These are phyloP conservation scores for Sturnus vulgaris DNA, from an alignment of 2,113 vertebrate species.

Conservation along the genomic window DNA sequence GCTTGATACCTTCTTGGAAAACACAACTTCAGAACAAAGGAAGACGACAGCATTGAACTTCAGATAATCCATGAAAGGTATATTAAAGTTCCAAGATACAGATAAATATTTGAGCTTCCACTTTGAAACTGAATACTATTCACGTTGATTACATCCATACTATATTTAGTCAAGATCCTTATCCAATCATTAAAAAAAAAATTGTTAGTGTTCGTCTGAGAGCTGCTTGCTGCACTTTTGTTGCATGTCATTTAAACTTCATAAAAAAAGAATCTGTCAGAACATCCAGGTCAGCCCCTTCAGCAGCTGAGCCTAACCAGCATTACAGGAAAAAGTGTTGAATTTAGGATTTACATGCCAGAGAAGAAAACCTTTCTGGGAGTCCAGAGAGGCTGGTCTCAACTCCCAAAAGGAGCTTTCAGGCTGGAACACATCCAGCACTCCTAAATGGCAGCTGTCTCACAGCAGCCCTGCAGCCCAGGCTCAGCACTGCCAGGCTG, in stretches of 20 bases:
- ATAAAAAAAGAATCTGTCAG: background rate
- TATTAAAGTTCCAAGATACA: background rate
- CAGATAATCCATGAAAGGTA: background rate
- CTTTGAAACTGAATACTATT: background rate
- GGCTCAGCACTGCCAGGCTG: rapidly evolving
- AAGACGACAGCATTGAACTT: background rate
- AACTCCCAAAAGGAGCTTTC: background rate
- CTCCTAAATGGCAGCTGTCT: rapidly evolving
- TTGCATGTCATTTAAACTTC: background rate
- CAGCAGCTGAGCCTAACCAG: background rate
- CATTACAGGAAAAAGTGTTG: background rate
- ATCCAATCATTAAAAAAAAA: background rate
- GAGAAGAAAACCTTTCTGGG: background rate
- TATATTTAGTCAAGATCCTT: background rate
- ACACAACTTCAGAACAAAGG: background rate
- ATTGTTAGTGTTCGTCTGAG: background rate
- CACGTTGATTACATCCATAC: background rate
- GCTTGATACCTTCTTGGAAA: background rate
- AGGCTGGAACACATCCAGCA: background rate
- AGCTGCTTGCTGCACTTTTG: background rate
- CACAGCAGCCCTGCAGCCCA: background rate
- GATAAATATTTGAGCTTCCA: background rate
- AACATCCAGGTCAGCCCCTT: background rate
- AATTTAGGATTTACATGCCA: background rate
- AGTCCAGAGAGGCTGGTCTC: background rate